Evolutionary conservation across 1,140 invertebrate genomes (phyloP), one percentile per base, ranked within the genome.

Genomic region (Leptonema lineaticorne): DNA sequence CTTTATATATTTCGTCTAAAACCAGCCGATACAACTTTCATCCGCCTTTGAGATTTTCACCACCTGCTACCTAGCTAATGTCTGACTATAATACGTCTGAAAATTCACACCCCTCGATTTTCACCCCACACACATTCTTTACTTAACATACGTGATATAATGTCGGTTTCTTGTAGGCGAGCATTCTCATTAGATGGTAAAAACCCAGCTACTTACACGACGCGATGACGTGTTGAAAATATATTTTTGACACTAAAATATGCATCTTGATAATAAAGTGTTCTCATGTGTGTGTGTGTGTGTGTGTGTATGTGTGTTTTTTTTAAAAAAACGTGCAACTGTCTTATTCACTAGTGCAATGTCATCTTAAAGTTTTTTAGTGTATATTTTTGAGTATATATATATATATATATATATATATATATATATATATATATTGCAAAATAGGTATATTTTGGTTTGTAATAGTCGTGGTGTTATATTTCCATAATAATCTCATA

Each of bases 401-500:
- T 33, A 11, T 33, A 33, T 33, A 11, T n/a, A n/a, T n/a, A n/a
- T n/a, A n/a, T n/a, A n/a, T n/a, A n/a, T n/a, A n/a, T n/a, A n/a
- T n/a, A n/a, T n/a, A n/a, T n/a, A n/a, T n/a, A n/a, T n/a, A n/a
- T n/a, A n/a, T n/a, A n/a, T n/a, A n/a, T n/a, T n/a, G n/a, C n/a
- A n/a, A n/a, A n/a, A n/a, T n/a, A n/a, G n/a, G n/a, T 45, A 26
- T 62, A 41, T 62, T 62, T 62, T 62, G 30, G 45, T 62, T 62
- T 45, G 22, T 16, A 62, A 45, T 8, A 62, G 22, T 62, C 59
- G 11, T 37, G 11, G n/a, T n/a, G n/a, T n/a, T n/a, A n/a, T 45
- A 69, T 69, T 69, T 64, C 60, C 62, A 69, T 69, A 69, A 69
- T 69, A 69, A 69, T 59, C 16, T 63, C 41, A 69, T 69, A 69